Base-by-base conservation (phyloP, 2,888 invertebrate species). In the Megaustenia siamemsis region DNA sequence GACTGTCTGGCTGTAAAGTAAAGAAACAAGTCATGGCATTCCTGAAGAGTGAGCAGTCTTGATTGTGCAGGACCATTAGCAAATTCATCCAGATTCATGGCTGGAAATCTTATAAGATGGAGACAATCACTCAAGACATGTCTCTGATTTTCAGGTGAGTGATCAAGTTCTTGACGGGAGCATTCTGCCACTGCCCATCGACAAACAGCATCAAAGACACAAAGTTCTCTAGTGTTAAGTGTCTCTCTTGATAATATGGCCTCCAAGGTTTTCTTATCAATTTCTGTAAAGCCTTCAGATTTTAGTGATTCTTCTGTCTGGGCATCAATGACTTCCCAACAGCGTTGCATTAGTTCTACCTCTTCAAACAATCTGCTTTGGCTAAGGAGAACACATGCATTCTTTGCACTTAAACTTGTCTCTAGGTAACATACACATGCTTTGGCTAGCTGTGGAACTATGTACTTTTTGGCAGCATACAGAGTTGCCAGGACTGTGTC, bases 391-490 rank as follows among this genome's bases (percentile, higher is more conserved):
- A 99, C 96, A 94, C 98, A 98, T 89, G 98, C 98, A 95, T 99
- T 99, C 95, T 97, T 97, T 90, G 98, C 98, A 90, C 97, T 98
- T 89, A 99, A 96, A 95, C 97, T 98, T 90, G 98, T 97, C 95
- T 98, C 98, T 93, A 99, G 95, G 95, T 97, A 99, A 94, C 97
- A 97, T 89, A 99, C 98, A 95, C 98, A 99, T 63, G 98, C 97
- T 88, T 97, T 96, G 77, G 98, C 98, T 94, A 99, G 95, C 95
- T 98, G 97, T 81, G 98, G 98, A 84, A 99, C 97, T 92, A 98
- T 97, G 94, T 99, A 99, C 94, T 99, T 99, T 94, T 99, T 98
- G 85, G 98, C 98, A 86, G 97, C 98, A 94, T 99, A 98, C 68
- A 99, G 95, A 24, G 98, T 98, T 87, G 98, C 97, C 91, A 99